Evolutionary conservation across 2,888 invertebrate genomes (phyloP).

Genomic region (Melanchra persicariae): DNA sequence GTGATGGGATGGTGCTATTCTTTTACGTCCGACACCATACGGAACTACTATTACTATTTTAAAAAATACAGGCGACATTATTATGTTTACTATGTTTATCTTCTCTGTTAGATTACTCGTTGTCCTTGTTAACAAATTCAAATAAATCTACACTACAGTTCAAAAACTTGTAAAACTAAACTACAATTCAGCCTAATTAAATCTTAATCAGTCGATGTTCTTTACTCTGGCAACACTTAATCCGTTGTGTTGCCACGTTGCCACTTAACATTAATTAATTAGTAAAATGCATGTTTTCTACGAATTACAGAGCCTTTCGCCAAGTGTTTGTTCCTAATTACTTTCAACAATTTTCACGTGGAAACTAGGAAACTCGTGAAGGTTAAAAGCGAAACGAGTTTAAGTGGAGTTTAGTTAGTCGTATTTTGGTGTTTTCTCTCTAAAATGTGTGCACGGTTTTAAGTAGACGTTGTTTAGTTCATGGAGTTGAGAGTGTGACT

Average conservation of each 20-base stretch:
- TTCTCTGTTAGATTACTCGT: too few relatives aligned
- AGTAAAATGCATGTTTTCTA: constrained; percentile 61
- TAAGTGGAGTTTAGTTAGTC: constrained; percentile 5
- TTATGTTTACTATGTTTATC: too few relatives aligned
- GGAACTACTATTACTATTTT: too few relatives aligned
- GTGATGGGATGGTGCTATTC: too few relatives aligned
- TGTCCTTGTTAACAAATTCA: constrained; percentile 13
- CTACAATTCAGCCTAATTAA: constrained; percentile 43
- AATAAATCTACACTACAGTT: constrained; percentile 11
- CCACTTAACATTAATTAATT: constrained; percentile 61
- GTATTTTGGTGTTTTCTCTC: not conserved
- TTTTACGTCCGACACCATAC: too few relatives aligned
- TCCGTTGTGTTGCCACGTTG: constrained; percentile 51
- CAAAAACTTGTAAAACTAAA: constrained; percentile 21
- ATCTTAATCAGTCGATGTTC: constrained; percentile 58
- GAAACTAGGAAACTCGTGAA: constrained; percentile 19
- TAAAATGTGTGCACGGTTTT: not conserved
- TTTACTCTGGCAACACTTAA: constrained; percentile 50
- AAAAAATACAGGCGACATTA: too few relatives aligned
- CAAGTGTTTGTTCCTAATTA: constrained; percentile 57
- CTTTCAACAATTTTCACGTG: constrained; percentile 43
- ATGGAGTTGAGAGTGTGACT: too few relatives aligned
- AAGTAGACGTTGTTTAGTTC: too few relatives aligned
- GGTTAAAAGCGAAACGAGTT: constrained; percentile 24
- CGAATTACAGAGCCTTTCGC: constrained; percentile 33